A percentile compares a stretch with the other conserved stretches of the same genome.
These are phyloP conservation scores for Hermodice carunculata DNA, from an alignment of 2,888 invertebrate genomes.

Conservation along the genomic window DNA sequence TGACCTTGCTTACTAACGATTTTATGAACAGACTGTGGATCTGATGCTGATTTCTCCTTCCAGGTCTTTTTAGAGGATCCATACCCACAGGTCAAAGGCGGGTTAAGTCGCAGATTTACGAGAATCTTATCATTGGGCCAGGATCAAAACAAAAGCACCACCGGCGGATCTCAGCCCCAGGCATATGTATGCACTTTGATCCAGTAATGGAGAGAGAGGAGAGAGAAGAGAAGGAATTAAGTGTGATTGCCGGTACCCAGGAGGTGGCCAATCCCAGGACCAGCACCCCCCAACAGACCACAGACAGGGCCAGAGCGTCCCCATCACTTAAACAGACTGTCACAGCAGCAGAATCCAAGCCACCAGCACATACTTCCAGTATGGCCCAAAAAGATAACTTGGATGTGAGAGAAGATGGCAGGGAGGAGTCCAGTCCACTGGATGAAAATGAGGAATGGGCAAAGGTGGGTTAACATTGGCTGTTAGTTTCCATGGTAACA, in stretches of 20 bases:
- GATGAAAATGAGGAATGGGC: constrained; percentile 96
- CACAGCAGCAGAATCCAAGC: not conserved
- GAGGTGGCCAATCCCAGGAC: not conserved
- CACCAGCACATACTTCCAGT: not conserved
- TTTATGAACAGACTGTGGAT: not conserved
- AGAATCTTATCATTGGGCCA: constrained; percentile 43
- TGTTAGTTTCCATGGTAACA: no score
- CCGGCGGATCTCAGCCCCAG: constrained; percentile 48
- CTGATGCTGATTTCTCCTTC: not conserved
- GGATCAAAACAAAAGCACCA: constrained; percentile 29
- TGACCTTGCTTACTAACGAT: not conserved
- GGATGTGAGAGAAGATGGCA: not conserved
- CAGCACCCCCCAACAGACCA: not conserved
- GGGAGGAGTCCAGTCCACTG: constrained; percentile 2
- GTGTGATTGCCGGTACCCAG: not conserved
- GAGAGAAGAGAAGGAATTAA: constrained; percentile 1
- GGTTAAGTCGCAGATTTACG: constrained; percentile 59
- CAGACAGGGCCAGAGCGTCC: not conserved
- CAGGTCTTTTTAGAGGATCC: constrained; percentile 64
- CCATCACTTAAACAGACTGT: not conserved
- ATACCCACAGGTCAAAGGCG: constrained; percentile 54
- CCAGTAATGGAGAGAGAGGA: constrained; percentile 55
- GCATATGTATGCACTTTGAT: constrained; percentile 47
- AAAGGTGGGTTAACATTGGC: constrained; percentile 71
- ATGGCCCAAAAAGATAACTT: not conserved